Evolutionary conservation across 2,888 invertebrate genomes (phyloP).

Genomic region (Lithophane socia): DNA sequence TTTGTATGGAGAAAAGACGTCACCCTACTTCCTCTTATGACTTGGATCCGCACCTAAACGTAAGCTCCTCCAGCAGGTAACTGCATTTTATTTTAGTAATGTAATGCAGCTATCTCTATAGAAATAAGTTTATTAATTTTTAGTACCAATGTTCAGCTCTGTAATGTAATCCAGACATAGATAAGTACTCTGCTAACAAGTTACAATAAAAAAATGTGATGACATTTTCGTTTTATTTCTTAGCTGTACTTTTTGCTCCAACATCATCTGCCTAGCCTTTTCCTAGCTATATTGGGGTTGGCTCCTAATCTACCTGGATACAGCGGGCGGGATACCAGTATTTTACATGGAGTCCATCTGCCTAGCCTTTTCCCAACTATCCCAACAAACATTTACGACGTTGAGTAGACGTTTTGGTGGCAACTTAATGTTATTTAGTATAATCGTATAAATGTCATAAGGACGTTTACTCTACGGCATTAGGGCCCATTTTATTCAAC

Average conservation of each 20-base stretch:
- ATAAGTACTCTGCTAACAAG: no score
- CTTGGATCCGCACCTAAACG: slow-evolving; percentile 26
- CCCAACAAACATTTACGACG: no score
- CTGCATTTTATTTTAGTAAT: slow-evolving; percentile 2
- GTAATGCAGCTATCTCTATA: slow-evolving; percentile 3
- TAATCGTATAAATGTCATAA: no score
- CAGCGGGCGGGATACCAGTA: background rate
- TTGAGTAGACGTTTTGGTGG: no score
- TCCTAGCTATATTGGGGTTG: background rate
- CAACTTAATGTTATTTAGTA: no score
- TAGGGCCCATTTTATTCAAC: no score
- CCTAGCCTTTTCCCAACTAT: no score
- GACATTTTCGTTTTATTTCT: background rate
- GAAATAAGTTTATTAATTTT: background rate
- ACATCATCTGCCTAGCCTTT: background rate
- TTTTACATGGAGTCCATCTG: no score
- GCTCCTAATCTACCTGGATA: background rate
- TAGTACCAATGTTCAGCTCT: background rate
- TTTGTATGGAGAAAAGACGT: no score
- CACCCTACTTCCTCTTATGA: no score
- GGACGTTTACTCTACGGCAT: no score
- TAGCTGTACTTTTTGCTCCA: background rate
- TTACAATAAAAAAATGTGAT: background rate
- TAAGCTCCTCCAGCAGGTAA: background rate
- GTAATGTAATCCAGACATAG: no score